Evolutionary conservation across 2,797 vertebrate genomes (phyloP), one percentile per base, ranked within the genome.

Genomic region (Sebastes oblongus): DNA sequence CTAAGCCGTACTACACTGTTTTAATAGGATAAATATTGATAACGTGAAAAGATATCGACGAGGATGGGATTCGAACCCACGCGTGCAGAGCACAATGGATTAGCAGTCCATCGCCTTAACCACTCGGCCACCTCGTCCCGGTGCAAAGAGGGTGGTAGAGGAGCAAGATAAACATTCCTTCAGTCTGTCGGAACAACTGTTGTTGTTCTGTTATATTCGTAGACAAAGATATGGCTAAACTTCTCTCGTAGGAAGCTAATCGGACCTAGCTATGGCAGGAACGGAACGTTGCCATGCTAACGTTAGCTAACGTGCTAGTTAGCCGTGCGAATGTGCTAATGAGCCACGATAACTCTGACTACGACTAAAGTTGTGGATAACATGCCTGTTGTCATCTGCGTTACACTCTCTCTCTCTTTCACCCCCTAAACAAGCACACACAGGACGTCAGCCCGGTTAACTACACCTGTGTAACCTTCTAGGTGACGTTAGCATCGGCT

Each of bases 31-130:
- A 55, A 22, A 55, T 55, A 10, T 5, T 42, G 39, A 46, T 18
- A 46, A 46, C 42, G 42, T 46, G 14, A 46, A 50, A 66, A 67
- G 1, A 1, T 8, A 8, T 8, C 95, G 95, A 96, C 95, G 95
- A 96, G 95, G 94, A 95, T 96, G 96, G 95, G 95, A 96, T 96
- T 96, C 95, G 94, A 96, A 96, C 96, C 96, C 96, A 96, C 95
- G 95, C 95, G 95, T 97, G 96, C 95, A 96, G 95, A 96, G 96
- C 96, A 96, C 96, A 97, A 96, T 96, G 96, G 96, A 97, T 97
- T 97, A 97, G 97, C 96, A 97, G 96, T 97, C 97, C 97, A 97
- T 98, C 97, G 96, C 97, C 97, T 98, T 98, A 97, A 98, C 97
- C 97, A 95, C 95, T 96, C 95, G 95, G 95, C 95, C 95, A 96